Evolutionary conservation across 2,113 vertebrate genomes (phyloP).

Genomic region (Telmatochromis sp.): DNA sequence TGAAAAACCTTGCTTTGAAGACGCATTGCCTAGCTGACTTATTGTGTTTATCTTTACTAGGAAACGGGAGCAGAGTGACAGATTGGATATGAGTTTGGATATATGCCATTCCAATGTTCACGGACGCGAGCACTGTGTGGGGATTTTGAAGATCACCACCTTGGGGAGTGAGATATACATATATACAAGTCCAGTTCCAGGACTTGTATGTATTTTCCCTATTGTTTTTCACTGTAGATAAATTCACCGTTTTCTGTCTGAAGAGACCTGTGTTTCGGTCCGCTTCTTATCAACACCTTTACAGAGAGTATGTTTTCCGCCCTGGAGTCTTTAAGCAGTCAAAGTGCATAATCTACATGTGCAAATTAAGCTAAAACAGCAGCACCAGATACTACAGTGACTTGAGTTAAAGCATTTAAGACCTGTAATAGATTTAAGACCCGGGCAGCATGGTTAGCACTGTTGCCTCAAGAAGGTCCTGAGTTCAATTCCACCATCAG

Average conservation of each 20-base stretch:
- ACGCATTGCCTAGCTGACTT: background rate
- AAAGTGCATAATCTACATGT: background rate
- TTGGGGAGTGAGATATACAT: background rate
- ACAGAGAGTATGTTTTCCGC: background rate
- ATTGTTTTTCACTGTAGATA: background rate
- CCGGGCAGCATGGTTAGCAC: background rate
- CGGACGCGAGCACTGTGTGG: background rate
- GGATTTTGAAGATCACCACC: background rate
- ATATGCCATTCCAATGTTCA: background rate
- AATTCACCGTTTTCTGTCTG: background rate
- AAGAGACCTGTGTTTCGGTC: background rate
- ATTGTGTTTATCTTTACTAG: background rate
- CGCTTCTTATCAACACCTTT: background rate
- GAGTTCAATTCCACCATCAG: background rate
- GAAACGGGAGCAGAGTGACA: background rate
- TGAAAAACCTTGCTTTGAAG: background rate
- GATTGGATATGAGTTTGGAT: background rate
- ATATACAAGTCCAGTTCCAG: background rate
- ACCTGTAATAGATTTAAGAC: background rate
- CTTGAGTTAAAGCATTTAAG: background rate
- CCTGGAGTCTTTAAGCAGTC: background rate
- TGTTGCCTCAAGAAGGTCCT: background rate
- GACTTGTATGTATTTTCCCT: background rate
- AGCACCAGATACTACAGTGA: background rate
- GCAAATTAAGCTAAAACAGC: background rate